These are phyloP conservation scores for Galeruca laticollis DNA, from an alignment of 2,888 invertebrate species.

Conservation along the genomic window DNA sequence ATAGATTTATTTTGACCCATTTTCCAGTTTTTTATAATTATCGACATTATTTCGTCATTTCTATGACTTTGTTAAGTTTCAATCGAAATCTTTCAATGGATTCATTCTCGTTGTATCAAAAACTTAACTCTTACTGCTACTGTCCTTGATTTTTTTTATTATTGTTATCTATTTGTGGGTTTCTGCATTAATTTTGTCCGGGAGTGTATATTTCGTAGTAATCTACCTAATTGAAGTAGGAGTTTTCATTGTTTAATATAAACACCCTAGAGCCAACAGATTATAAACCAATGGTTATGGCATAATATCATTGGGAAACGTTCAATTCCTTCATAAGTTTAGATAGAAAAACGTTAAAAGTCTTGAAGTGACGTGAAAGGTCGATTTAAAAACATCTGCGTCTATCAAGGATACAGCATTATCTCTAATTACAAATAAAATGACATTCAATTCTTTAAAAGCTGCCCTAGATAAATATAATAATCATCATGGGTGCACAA, in stretches of 20 bases:
- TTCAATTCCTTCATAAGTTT: not conserved
- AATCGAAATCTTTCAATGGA: no score
- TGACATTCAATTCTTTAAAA: not conserved
- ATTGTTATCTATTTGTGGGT: no score
- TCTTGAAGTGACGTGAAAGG: constrained; percentile 1
- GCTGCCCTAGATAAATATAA: not conserved
- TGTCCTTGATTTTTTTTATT: no score
- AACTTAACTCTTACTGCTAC: no score
- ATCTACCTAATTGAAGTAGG: no score
- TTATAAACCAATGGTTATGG: not conserved
- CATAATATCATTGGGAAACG: not conserved
- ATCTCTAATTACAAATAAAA: not conserved
- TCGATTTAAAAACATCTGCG: constrained; percentile 1
- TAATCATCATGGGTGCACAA: not conserved
- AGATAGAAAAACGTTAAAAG: not conserved
- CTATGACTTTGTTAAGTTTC: no score
- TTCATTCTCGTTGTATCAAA: no score
- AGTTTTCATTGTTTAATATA: not conserved
- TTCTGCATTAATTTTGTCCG: no score
- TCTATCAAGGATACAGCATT: constrained; percentile 4
- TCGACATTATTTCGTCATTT: no score
- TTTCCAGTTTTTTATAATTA: no score
- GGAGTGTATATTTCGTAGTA: no score
- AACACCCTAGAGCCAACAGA: not conserved
- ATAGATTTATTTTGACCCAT: no score